Conservation (phyloP, 2,888 invertebrate species). For the Oxytorus armatus region DNA sequence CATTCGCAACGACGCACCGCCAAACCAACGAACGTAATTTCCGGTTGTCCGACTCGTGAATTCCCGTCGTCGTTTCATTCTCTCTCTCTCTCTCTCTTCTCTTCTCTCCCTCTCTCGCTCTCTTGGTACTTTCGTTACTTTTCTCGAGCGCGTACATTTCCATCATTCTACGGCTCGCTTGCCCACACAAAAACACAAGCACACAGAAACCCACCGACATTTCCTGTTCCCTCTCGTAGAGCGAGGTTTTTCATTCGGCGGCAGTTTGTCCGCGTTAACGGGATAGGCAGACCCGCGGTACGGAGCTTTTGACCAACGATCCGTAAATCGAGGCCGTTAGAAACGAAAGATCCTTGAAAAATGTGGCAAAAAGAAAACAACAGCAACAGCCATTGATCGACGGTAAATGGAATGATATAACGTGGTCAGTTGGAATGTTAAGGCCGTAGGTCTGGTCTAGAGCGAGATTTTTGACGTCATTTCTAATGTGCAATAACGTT, state of each 20-base stretch:
- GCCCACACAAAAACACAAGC: constrained; percentile 17
- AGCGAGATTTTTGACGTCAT: no score
- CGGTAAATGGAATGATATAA: constrained; percentile 25
- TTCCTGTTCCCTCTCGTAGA: constrained; percentile 16
- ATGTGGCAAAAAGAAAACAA: constrained; percentile 11
- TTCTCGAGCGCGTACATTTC: constrained; percentile 17
- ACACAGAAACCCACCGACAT: not conserved
- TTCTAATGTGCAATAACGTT: no score
- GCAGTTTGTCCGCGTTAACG: constrained; percentile 74
- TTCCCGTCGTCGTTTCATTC: constrained; percentile 73
- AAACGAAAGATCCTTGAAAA: constrained; percentile 27
- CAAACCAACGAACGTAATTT: constrained; percentile 74
- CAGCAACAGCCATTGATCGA: not conserved
- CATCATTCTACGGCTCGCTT: constrained; percentile 53
- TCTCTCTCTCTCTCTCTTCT: constrained; percentile 22
- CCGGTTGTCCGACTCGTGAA: constrained; percentile 73
- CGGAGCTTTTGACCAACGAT: constrained; percentile 33
- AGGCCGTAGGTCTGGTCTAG: no score
- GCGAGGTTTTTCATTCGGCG: constrained; percentile 61
- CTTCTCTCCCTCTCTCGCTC: constrained; percentile 5
- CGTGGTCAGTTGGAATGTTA: not conserved
- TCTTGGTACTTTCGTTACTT: constrained; percentile 27
- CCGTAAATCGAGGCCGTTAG: constrained; percentile 55
- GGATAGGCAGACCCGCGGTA: constrained; percentile 41
- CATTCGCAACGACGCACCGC: constrained; percentile 44